Evolutionary conservation across 2,797 vertebrate species (phyloP).

Genomic region (Cottoperca gobio): DNA sequence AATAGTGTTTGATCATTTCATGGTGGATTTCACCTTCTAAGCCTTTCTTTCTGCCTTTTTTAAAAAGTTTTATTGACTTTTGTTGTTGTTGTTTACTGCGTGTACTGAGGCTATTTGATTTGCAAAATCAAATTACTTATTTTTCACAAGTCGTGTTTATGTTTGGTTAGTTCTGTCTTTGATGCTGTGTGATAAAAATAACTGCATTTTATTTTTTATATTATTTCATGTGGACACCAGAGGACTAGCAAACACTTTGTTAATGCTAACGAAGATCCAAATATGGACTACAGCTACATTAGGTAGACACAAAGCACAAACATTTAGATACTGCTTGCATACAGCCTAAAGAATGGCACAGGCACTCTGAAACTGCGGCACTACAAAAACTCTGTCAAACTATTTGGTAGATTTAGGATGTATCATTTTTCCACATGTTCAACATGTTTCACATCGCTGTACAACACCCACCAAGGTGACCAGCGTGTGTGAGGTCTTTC

Average conservation of each 20-base stretch:
- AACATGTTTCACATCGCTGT: constrained; percentile 26
- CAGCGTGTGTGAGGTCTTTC: constrained; percentile 1
- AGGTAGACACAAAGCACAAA: too few relatives aligned
- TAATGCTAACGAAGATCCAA: background rate
- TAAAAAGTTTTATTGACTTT: background rate
- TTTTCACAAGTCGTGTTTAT: background rate
- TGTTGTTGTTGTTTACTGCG: background rate
- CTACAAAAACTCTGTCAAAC: constrained; percentile 38
- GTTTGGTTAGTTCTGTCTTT: background rate
- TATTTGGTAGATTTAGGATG: constrained; percentile 42
- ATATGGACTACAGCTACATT: background rate
- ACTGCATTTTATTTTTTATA: background rate
- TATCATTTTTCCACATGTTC: constrained; percentile 33
- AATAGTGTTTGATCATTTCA: too few relatives aligned
- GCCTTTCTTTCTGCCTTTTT: background rate
- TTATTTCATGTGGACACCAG: background rate
- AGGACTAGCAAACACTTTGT: background rate
- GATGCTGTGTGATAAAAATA: background rate
- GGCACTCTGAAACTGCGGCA: constrained; percentile 18
- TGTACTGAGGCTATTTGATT: background rate
- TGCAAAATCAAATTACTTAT: background rate
- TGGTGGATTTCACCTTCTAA: too few relatives aligned
- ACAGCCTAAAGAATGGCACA: constrained; percentile 50
- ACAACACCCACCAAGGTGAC: constrained; percentile 50
- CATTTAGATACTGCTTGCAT: too few relatives aligned